Evolutionary conservation across 2,888 invertebrate species (phyloP), one percentile per base, ranked within the genome.

Genomic region (Nemurella pictetii): DNA sequence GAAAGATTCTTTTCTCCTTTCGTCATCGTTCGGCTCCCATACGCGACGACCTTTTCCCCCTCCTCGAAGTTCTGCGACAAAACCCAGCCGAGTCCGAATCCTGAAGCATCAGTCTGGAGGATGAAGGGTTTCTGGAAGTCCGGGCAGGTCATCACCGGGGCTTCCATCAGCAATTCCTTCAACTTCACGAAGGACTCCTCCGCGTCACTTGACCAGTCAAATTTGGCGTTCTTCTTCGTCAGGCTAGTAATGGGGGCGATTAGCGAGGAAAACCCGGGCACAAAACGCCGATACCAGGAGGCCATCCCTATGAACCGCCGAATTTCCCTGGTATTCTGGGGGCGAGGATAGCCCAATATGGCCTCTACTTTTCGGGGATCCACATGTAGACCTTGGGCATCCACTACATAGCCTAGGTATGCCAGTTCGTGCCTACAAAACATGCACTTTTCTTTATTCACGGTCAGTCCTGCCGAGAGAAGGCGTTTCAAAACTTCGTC

Each of bases 31-130:
- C 86, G 78, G 26, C 87, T 88, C 0, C 87, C 87, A 28, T 87
- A 88, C 0, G 88, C 88, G 12, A 88, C 86, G 0, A 87, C 87
- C 0, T 80, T 27, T 29, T 87, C 87, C 0, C 84, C 84, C 0
- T 84, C 87, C 20, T 87, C 87, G 25, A 82, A 78, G 0, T 72
- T 35, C 82, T 88, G 88, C 0, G 87, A 87, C 9, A 88, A 78
- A 0, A 88, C 87, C 0, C 87, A 86, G 0, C 86, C 87, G 0
- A 87, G 0, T 0, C 87, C 87, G 0, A 85, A 84, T 28, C 77
- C 78, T 36, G 86, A 87, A 0, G 87, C 86, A 75, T 87, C 86
- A 0, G 87, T 87, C 25, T 88, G 87, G 0, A 88, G 28, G 9
- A 74, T 77, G 83, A 88, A 86, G 1, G 85, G 74, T 80, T 35